Conservation (phyloP, 2,888 invertebrate species). For the Ophion slaviceki region DNA sequence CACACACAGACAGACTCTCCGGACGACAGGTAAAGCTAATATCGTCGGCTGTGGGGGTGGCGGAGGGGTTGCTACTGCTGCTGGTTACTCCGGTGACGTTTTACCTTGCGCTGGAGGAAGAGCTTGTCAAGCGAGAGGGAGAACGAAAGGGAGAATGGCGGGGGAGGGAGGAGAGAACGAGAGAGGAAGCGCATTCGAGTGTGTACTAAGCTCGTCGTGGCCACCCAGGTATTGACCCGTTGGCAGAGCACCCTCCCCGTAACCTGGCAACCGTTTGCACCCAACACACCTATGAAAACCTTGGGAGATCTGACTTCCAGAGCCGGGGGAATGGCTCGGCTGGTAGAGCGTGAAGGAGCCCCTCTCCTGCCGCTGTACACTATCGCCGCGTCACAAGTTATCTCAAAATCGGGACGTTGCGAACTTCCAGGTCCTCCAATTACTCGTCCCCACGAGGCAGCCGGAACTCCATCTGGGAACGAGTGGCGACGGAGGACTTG, state of each 20-base stretch:
- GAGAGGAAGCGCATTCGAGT: constrained; percentile 64
- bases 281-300: constrained; percentile 83
- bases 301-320: constrained; percentile 82
- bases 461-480: neutral
- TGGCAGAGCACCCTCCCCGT: constrained; percentile 78
- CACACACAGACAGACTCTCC: constrained; percentile 71
- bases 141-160: constrained; percentile 65
- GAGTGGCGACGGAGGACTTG: neutral
- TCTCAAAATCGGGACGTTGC: no score
- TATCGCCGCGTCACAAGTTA: neutral
- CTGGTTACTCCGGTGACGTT: constrained; percentile 78
- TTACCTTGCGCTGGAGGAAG: constrained; percentile 74
- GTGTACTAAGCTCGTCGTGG: constrained; percentile 63
- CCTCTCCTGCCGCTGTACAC: constrained; percentile 41
- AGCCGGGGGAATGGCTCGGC: constrained; percentile 59
- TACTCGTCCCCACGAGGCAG: neutral
- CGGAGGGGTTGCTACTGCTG: constrained; percentile 67
- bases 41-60: constrained; percentile 69
- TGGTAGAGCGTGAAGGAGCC: constrained; percentile 51
- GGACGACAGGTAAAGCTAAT: constrained; percentile 77
- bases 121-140: constrained; percentile 57
- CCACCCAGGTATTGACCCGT: constrained; percentile 83
- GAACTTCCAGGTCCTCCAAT: no score
- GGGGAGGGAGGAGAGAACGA: constrained; percentile 60
- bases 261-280: constrained; percentile 82